Conservation (phyloP, 1,140 invertebrate species). For the Orius laevigatus region DNA sequence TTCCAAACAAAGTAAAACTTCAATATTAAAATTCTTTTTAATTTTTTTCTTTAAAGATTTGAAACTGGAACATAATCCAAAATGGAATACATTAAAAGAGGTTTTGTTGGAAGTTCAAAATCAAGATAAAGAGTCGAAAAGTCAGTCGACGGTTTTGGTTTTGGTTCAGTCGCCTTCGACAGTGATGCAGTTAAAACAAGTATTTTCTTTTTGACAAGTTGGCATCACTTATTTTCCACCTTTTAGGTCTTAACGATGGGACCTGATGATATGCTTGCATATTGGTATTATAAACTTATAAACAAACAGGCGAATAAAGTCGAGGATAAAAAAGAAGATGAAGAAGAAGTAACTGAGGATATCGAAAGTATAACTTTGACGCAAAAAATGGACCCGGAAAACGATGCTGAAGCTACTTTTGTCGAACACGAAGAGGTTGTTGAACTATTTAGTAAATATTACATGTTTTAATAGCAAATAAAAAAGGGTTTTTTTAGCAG, state of each 20-base stretch:
- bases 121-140: constrained; percentile 37
- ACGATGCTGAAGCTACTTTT: constrained; percentile 19
- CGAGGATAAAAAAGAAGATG: constrained; percentile 20
- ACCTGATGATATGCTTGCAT: constrained; percentile 33
- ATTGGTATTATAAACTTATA: constrained; percentile 29
- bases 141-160: constrained; percentile 52
- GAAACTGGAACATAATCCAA: constrained; percentile 69
- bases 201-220: constrained; percentile 13
- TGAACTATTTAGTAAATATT: not conserved
- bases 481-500: no score
- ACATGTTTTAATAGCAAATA: no score
- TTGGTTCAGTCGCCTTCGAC: constrained; percentile 68
- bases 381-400: constrained; percentile 22
- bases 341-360: constrained; percentile 24
- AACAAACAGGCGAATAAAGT: constrained; percentile 21
- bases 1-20: constrained; percentile 38
- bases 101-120: constrained; percentile 62
- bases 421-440: constrained; percentile 10
- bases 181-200: constrained; percentile 59
- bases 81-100: constrained; percentile 71
- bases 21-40: constrained; percentile 1
- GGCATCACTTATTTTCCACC: no score
- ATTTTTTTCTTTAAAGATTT: constrained; percentile 37
- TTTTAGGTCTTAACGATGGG: constrained; percentile 47
- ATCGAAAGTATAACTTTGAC: constrained; percentile 25